Conservation (phyloP, 92 coral and sea anemone genomes). For the Epizoanthus fatuus region DNA sequence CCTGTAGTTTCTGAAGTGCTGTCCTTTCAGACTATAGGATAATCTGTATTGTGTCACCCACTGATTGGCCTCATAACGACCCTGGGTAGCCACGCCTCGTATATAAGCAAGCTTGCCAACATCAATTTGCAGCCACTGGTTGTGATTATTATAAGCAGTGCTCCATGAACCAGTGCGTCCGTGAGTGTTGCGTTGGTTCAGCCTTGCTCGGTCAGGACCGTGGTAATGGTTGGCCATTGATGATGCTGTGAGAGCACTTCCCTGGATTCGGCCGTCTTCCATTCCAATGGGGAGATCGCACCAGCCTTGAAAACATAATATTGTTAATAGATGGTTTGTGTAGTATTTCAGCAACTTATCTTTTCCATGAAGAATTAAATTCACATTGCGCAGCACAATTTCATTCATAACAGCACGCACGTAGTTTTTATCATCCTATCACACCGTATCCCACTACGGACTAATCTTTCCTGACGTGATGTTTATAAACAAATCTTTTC, state of each 20-base stretch:
- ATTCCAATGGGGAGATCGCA: conserved; percentile 40
- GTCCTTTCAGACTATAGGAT: conserved; percentile 24
- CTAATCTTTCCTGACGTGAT: too few species aligned
- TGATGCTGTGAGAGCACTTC: conserved; percentile 26
- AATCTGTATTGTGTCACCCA: conserved; percentile 44
- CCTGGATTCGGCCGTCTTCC: conserved; percentile 32
- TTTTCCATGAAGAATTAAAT: too few species aligned
- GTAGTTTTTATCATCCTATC: too few species aligned
- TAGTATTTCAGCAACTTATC: too few species aligned
- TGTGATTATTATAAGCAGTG: conserved; percentile 7
- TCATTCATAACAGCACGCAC: too few species aligned
- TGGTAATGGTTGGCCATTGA: conserved; percentile 25
- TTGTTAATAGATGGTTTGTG: too few species aligned
- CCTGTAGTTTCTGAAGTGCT: conserved; percentile 20
- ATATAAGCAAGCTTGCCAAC: conserved; percentile 1
- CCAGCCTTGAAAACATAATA: neutral
- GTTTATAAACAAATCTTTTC: too few species aligned
- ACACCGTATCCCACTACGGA: too few species aligned
- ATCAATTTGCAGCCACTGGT: conserved; percentile 47
- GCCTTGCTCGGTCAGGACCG: conserved; percentile 43
- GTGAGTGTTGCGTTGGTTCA: conserved; percentile 36
- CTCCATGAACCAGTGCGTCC: conserved; percentile 44
- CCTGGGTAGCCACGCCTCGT: conserved; percentile 41
- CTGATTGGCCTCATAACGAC: conserved; percentile 37
- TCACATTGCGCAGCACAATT: too few species aligned